Conservation (phyloP, 92 coral and sea anemone species). For the Galaxea fascicularis region DNA sequence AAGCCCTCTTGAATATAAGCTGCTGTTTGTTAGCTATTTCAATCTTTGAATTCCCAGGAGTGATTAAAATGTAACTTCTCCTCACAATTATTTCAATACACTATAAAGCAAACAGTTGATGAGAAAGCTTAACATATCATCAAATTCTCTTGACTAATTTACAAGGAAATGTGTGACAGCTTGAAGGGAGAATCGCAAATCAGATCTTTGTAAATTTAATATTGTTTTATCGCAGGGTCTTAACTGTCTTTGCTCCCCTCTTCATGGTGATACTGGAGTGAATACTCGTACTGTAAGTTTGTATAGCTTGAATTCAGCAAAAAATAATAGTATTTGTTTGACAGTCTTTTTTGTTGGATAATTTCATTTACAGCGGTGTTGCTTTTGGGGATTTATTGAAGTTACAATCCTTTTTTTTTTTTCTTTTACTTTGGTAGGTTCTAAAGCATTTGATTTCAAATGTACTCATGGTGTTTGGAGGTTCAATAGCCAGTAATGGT, state of each 20-base stretch:
- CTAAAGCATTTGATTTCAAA: constrained; percentile 79
- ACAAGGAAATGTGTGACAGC: too few species aligned
- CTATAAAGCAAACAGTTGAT: too few species aligned
- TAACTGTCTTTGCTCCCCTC: constrained; percentile 63
- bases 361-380: too few species aligned
- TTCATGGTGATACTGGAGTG: constrained; percentile 83
- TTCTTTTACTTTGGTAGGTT: constrained; percentile 45
- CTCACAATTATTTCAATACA: too few species aligned
- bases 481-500: constrained; percentile 63
- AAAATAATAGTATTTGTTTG: background rate
- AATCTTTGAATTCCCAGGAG: too few species aligned
- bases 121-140: too few species aligned
- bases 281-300: constrained; percentile 76
- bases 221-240: constrained; percentile 71
- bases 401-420: background rate
- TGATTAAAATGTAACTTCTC: too few species aligned
- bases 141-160: too few species aligned
- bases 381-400: background rate
- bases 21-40: too few species aligned
- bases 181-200: too few species aligned
- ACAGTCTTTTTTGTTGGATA: too few species aligned
- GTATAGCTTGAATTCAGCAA: background rate
- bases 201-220: background rate
- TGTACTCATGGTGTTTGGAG: constrained; percentile 81
- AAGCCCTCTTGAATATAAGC: too few species aligned